Base-by-base conservation (phyloP, 2,113 vertebrate species). In the Nerophis lumbriciformis region DNA sequence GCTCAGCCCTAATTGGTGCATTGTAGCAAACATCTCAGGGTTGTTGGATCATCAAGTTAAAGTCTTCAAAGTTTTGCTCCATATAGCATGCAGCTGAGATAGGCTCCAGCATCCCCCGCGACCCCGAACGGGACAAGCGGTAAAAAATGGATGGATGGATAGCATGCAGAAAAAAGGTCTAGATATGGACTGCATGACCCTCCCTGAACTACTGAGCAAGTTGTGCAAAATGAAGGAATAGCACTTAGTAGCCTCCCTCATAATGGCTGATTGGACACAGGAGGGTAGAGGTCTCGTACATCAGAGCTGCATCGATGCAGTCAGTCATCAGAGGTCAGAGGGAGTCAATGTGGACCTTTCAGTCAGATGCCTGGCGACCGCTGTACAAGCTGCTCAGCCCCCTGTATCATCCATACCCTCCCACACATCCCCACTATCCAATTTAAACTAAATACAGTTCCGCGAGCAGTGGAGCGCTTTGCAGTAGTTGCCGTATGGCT, bases 241-340 rank as follows among this genome's bases (percentile, higher is more conserved):
- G 28, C 28, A 28, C 28, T 28, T 8, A 39, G 38, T 39, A 52
- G 61, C 47, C 65, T 62, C 73, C 70, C 78, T 66, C 11, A 69
- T 68, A 73, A 79, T 37, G 64, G 83, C 72, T 83, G 81, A 87
- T 82, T 57, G 63, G 81, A 82, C 67, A 75, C 68, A 8, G 71
- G 50, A 60, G 65, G 74, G 64, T 73, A 61, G 73, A 57, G 77
- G 72, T 75, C 79, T 81, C 83, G 69, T 57, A 79, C 74, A 78
- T 78, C 60, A 71, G 73, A 78, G 69, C 71, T 8, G 79, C 75
- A 77, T 80, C 69, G 55, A 73, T 77, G 74, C 73, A 1, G 55
- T 63, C 74, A 84, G 83, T 82, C 82, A 80, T 80, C 70, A 5
- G 78, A 72, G 80, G 84, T 82, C 82, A 82, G 72, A 78, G 66